These are phyloP conservation scores for Naso thynnoides DNA, from an alignment of 2,797 vertebrate species.

Conservation along the genomic window DNA sequence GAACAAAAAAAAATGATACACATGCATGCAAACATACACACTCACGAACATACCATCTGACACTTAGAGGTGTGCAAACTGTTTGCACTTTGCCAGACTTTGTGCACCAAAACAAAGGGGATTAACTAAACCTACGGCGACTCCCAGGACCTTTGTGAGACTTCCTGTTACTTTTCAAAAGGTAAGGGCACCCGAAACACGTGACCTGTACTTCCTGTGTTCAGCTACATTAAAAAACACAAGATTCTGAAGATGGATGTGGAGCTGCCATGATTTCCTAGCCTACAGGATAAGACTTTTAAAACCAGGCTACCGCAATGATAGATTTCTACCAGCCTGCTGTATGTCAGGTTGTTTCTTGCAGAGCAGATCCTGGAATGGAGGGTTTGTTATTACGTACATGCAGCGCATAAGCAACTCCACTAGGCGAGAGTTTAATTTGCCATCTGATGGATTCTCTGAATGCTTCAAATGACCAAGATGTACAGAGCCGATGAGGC, in stretches of 20 bases:
- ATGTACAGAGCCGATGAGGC: conserved; percentile 19
- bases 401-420: conserved; percentile 44
- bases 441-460: conserved; percentile 21
- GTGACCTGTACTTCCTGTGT: conserved; percentile 37
- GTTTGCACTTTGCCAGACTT: conserved; percentile 54
- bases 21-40: conserved; percentile 46
- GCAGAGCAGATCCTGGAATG: conserved; percentile 55
- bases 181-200: conserved; percentile 37
- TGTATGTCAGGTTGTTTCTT: conserved; percentile 23
- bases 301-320: conserved; percentile 29
- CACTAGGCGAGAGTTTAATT: conserved; percentile 26
- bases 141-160: conserved; percentile 45
- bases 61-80: conserved; percentile 49
- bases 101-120: conserved; percentile 47
- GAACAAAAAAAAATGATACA: conserved; percentile 60
- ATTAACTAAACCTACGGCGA: conserved; percentile 32
- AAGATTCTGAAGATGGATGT: conserved; percentile 28
- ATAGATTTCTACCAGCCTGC: conserved; percentile 34
- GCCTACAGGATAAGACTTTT: conserved; percentile 34
- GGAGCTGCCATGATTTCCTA: conserved; percentile 43
- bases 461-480: conserved; percentile 29
- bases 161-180: conserved; percentile 41
- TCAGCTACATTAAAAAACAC: conserved; percentile 57
- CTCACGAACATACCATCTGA: conserved; percentile 55
- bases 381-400: conserved; percentile 42